Evolutionary conservation across 37 sponge, comb jelly and placozoan species (phyloP), one percentile per base, ranked within the genome.

Genomic region (Cladorhizidae sp.): DNA sequence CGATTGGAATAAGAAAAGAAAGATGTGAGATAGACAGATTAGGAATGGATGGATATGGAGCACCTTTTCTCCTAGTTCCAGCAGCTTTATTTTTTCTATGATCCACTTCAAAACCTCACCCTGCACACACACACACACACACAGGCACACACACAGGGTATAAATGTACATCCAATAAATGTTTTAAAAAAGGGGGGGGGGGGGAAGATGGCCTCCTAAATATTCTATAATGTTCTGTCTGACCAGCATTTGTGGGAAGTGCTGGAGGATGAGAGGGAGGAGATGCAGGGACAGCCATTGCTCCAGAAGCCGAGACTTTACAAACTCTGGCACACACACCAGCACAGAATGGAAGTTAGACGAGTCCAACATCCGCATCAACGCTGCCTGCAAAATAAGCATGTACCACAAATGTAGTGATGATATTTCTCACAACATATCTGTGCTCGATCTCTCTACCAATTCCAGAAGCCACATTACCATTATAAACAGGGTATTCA

Each of bases 51-150:
- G 61, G 22, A 71, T 9, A 64, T 37, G 12, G 0, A 79, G 55
- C 21, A 85, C 86, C 77, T 76, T 78, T 52, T 85, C 79, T 15
- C 43, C 18, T 6, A 78, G 72, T 31, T 85, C 86, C 42, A 85
- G 36, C 6, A 77, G 35, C 32, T 70, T 58, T 9, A 55, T 64
- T 61, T 71, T 85, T n/a, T 62, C 59, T 37, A 72, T 64, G n/a
- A n/a, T 63, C 79, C 79, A 85, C 0, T 56, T 28, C 57, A 87
- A 22, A 40, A 87, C 73, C n/a, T 57, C 68, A 28, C 42, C 40
- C 87, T 80, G 61, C 20, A 76, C 43, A 76, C 56, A 18, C 1
- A 72, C 25, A 49, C 0, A 54, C 3, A 52, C 25, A 17, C 67
- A 65, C 35, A 31, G 3, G 31, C 14, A 39, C 9, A 21, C 12